A percentile compares a stretch with the other conserved stretches of the same genome.
Evolutionary conservation across 2,888 invertebrate genomes (phyloP).

Genomic region (Ceratothoa steindachneri): DNA sequence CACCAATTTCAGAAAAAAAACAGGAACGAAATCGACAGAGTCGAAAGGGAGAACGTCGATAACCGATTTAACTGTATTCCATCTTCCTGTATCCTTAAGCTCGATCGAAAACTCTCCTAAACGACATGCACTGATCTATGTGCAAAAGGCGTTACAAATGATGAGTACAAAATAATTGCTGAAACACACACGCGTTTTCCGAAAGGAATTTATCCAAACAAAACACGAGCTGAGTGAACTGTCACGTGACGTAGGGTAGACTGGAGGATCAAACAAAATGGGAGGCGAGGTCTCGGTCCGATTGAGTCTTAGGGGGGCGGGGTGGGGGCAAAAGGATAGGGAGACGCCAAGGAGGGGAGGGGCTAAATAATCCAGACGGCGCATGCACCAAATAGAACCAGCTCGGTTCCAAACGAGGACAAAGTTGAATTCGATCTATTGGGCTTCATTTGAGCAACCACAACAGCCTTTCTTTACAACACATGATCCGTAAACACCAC

Average conservation of each 20-base stretch:
- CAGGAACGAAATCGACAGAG: background rate
- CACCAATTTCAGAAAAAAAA: background rate
- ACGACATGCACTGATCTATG: too few species aligned
- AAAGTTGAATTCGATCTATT: too few species aligned
- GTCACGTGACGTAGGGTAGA: conserved; percentile 9
- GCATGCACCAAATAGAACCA: background rate
- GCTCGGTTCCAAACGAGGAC: background rate
- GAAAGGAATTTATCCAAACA: background rate
- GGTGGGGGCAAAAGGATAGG: background rate
- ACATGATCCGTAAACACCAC: too few species aligned
- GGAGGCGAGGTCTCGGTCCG: background rate
- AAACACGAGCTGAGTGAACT: background rate
- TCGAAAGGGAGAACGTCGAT: too few species aligned
- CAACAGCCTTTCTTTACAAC: too few species aligned
- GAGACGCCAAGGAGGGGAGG: background rate
- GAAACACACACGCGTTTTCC: background rate
- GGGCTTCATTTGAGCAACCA: too few species aligned
- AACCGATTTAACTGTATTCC: too few species aligned
- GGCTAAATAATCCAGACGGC: background rate
- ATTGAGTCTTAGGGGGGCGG: background rate
- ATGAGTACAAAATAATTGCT: too few species aligned
- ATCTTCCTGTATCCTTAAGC: too few species aligned
- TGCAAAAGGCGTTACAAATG: too few species aligned
- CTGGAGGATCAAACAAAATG: conserved; percentile 6
- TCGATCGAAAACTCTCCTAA: too few species aligned